These are phyloP conservation scores for Penelope pileata DNA, from an alignment of 2,113 vertebrate species.

Conservation along the genomic window DNA sequence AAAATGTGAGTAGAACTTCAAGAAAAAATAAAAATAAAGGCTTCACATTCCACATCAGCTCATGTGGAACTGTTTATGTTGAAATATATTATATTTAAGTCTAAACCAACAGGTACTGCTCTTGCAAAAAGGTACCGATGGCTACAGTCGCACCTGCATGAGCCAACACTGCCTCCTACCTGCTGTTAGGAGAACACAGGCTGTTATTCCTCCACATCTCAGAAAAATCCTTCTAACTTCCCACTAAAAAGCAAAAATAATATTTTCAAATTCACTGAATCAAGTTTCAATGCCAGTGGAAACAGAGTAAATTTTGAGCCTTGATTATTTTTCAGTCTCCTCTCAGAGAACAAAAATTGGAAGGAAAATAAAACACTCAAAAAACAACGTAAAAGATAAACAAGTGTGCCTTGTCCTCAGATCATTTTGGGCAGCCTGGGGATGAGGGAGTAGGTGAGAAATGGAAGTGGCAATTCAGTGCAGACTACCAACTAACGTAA, in stretches of 20 bases:
- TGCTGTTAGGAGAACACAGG: background rate
- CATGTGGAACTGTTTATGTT: background rate
- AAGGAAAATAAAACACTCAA: background rate
- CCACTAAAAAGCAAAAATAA: background rate
- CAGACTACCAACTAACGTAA: background rate
- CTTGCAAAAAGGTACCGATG: background rate
- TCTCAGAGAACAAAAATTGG: background rate
- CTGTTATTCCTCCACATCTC: background rate
- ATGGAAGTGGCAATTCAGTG: background rate
- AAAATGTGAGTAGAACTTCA: background rate
- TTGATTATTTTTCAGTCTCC: background rate
- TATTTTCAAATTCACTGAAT: background rate
- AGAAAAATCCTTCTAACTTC: background rate
- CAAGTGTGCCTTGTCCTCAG: background rate
- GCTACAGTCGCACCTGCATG: background rate
- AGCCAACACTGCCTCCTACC: constrained; percentile 29
- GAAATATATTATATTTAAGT: background rate
- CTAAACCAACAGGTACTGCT: background rate
- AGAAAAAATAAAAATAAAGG: background rate
- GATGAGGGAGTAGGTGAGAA: background rate
- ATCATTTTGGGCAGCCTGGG: background rate
- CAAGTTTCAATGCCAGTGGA: background rate
- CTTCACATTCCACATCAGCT: background rate
- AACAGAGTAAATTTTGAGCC: background rate
- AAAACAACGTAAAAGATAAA: background rate